phyloP scores from a whole-genome alignment of 2,888 invertebrate genomes.

The Cephalotes varians region DNA sequence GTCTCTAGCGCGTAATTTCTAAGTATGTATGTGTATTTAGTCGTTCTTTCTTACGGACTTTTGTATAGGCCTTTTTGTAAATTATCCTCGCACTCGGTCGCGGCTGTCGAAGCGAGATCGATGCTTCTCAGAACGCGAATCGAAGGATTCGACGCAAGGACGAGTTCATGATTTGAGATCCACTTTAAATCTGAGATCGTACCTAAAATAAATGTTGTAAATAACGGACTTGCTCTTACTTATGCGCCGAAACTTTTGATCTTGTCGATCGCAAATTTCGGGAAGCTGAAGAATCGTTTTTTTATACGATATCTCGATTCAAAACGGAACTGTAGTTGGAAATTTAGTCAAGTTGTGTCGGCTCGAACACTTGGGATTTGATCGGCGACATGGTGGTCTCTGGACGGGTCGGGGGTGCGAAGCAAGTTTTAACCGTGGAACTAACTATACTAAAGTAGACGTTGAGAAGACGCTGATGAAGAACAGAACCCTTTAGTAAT shows the following conservation, averaged over 20 bases:
- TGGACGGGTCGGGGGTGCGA: slow-evolving; percentile 52
- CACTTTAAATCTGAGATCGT: not conserved
- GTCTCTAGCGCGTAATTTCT: slow-evolving; percentile 66
- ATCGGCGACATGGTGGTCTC: slow-evolving; percentile 60
- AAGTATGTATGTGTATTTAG: slow-evolving; percentile 55
- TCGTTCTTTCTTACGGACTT: slow-evolving; percentile 73
- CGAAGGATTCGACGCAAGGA: slow-evolving; percentile 28
- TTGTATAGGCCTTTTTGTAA: slow-evolving; percentile 72
- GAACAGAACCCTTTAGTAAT: slow-evolving; percentile 80
- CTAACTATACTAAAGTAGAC: slow-evolving; percentile 31
- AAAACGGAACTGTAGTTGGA: slow-evolving; percentile 33
- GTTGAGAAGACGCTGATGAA: slow-evolving; percentile 53
- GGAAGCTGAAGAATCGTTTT: slow-evolving; percentile 16
- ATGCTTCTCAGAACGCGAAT: not conserved
- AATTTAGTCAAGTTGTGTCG: slow-evolving; percentile 35
- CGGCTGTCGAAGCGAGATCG: slow-evolving; percentile 44
- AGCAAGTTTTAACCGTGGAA: slow-evolving; percentile 42
- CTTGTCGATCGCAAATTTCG: not conserved
- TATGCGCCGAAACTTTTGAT: not conserved
- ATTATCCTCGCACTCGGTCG: slow-evolving; percentile 32
- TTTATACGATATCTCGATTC: slow-evolving; percentile 31
- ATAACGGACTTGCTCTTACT: not conserved
- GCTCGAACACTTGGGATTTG: not conserved
- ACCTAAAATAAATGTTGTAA: not conserved
- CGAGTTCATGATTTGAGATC: slow-evolving; percentile 8